Conservation (phyloP, 1,140 invertebrate species). For the Temnothorax curvispinosus region DNA sequence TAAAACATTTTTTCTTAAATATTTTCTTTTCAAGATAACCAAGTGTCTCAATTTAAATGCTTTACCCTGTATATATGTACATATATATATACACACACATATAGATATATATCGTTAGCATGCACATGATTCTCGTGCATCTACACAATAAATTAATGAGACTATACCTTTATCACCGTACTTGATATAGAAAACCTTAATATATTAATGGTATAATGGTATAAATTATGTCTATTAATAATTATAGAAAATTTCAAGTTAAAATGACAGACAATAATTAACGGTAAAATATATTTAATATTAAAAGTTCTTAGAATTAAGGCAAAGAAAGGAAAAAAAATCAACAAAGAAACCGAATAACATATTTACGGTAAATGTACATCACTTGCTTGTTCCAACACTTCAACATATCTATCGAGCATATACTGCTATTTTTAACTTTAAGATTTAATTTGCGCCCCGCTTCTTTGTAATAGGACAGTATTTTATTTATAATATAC, state of each 20-base stretch:
- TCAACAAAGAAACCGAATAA: background rate
- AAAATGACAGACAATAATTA: constrained; percentile 56
- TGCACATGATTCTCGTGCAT: constrained; percentile 29
- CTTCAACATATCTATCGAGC: constrained; percentile 23
- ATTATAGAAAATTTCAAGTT: constrained; percentile 44
- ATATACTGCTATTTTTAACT: constrained; percentile 6
- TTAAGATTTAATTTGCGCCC: constrained; percentile 8
- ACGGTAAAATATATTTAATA: constrained; percentile 59
- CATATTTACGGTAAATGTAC: constrained; percentile 13
- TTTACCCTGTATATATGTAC: background rate
- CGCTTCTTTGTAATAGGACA: background rate
- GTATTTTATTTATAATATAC: constrained; percentile 23
- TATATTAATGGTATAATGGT: background rate
- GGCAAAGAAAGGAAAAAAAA: background rate
- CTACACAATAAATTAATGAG: constrained; percentile 38
- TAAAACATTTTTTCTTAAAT: too few species aligned
- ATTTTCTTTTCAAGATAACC: too few species aligned
- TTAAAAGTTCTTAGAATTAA: constrained; percentile 49
- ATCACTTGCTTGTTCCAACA: constrained; percentile 18
- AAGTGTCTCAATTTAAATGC: too few species aligned
- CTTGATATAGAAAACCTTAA: constrained; percentile 29
- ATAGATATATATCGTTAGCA: background rate
- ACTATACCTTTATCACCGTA: constrained; percentile 32
- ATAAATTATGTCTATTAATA: constrained; percentile 52
- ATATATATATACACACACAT: background rate